phyloP scores from a whole-genome alignment of 2,888 invertebrate genomes.

The Orthosia gothica region DNA sequence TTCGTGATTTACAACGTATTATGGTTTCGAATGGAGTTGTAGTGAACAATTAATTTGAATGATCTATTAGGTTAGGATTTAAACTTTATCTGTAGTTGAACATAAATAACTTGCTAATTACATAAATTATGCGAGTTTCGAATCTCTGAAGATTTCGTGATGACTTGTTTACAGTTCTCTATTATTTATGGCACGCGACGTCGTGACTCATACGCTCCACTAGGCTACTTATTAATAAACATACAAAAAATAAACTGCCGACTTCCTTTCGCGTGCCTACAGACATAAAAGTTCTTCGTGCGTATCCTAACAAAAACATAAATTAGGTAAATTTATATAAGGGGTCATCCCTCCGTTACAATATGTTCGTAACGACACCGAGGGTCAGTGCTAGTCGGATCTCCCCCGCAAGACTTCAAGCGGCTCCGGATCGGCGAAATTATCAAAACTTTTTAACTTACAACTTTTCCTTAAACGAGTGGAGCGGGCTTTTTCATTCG shows the following conservation, averaged over 20 bases:
- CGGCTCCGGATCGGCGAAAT: conserved; percentile 85
- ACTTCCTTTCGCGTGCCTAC: conserved; percentile 90
- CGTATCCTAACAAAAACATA: conserved; percentile 90
- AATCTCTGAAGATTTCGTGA: conserved; percentile 74
- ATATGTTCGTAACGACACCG: conserved; percentile 88
- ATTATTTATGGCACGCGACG: conserved; percentile 82
- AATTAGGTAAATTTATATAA: conserved; percentile 90
- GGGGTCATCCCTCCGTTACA: conserved; percentile 90
- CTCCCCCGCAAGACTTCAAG: conserved; percentile 84
- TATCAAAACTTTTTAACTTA: conserved; percentile 91
- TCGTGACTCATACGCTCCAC: conserved; percentile 82
- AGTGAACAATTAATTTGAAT: conserved; percentile 28
- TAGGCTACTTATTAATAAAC: conserved; percentile 86
- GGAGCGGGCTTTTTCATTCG: conserved; percentile 83
- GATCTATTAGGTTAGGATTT: conserved; percentile 56
- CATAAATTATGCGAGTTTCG: conserved; percentile 65
- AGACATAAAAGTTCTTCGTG: conserved; percentile 90
- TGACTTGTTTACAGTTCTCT: conserved; percentile 81
- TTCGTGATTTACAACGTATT: conserved; percentile 39
- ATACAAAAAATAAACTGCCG: conserved; percentile 84
- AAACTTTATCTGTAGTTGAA: conserved; percentile 56
- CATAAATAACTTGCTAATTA: conserved; percentile 58
- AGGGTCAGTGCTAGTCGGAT: conserved; percentile 88
- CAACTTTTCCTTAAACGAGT: conserved; percentile 88
- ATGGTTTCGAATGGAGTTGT: conserved; percentile 10